Evolutionary conservation across 2,113 vertebrate species (phyloP).

Genomic region (Cynoglossus semilaevis): DNA sequence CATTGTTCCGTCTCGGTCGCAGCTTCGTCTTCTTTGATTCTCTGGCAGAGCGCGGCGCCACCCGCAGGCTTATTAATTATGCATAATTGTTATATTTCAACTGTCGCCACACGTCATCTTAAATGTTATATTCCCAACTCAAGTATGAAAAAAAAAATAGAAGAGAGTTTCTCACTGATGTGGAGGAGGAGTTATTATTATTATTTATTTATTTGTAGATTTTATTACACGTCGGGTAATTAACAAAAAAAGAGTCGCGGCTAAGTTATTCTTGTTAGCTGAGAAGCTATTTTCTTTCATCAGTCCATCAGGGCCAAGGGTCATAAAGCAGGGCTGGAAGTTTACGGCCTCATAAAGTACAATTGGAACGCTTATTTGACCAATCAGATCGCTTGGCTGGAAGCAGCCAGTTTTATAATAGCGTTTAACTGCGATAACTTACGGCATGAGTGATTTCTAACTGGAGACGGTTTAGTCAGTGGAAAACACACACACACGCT

Average conservation of each 20-base stretch:
- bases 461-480: slow-evolving; percentile 57
- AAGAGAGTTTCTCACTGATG: slow-evolving; percentile 2
- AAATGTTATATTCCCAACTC: slow-evolving; percentile 35
- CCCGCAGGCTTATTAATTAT: slow-evolving; percentile 60
- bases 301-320: slow-evolving; percentile 65
- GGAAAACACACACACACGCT: slow-evolving; percentile 38
- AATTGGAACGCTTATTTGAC: slow-evolving; percentile 74
- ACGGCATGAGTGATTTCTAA: slow-evolving; percentile 70
- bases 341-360: slow-evolving; percentile 72
- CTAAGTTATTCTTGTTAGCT: slow-evolving; percentile 53
- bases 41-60: slow-evolving; percentile 38
- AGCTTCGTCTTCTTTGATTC: slow-evolving; percentile 50
- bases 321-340: slow-evolving; percentile 70
- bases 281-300: slow-evolving; percentile 55
- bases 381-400: slow-evolving; percentile 71
- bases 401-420: slow-evolving; percentile 70
- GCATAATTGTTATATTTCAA: slow-evolving; percentile 54
- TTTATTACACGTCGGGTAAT: neutral
- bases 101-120: slow-evolving; percentile 35
- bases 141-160: slow-evolving; percentile 5
- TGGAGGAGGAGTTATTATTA: slow-evolving; percentile 22
- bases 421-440: slow-evolving; percentile 76
- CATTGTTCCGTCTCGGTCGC: slow-evolving; percentile 34
- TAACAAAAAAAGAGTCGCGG: slow-evolving; percentile 30
- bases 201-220: slow-evolving; percentile 1